Evolutionary conservation across 2,113 vertebrate species (phyloP), one percentile per base, ranked within the genome.

Genomic region (Camelus dromedarius): DNA sequence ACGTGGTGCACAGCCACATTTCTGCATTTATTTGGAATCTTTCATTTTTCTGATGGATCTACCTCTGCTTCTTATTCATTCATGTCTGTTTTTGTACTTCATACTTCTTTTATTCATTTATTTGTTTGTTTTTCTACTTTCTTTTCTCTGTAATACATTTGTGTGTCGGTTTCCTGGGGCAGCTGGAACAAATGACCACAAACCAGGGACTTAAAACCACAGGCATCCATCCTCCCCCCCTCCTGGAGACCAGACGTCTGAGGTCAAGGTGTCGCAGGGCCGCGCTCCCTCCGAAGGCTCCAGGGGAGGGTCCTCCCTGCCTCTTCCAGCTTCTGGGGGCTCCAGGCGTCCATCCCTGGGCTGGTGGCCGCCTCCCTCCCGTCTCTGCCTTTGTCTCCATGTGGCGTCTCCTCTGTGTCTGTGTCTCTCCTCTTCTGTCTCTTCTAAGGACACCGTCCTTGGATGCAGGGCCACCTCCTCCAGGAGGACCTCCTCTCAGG

Each of bases 291-390:
- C 28, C 54, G 12, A 5, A 12, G 38, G 9, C 11, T 32, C 28
- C 54, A 26, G 14, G 10, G 38, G 9, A 75, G 30, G 20, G 19
- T 89, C 20, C 14, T 26, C 26, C 56, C 70, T 24, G 20, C 10
- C 15, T 28, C 56, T 64, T 13, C 72, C 86, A 35, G 42, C 56
- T 13, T n/a, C 42, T 35, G 56, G 56, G 30, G 30, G 13, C 32
- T 50, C 32, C 58, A 30, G 32, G 87, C 2, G 0, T 20, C 87
- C 22, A 42, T 35, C 87, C 22, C 58, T 35, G 30, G 32, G 32
- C 42, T 62, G 0, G 14, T 35, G 58, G 15, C 42, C 10, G 0
- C 0, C 0, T 52, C 15, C 46, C 87, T 76, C 42, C 30, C 30
- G 0, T 28, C 46, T 30, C 87, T 28, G 58, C 72, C 58, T 76